Conservation (phyloP, 2,113 vertebrate genomes). For the Corydoras sp. region DNA sequence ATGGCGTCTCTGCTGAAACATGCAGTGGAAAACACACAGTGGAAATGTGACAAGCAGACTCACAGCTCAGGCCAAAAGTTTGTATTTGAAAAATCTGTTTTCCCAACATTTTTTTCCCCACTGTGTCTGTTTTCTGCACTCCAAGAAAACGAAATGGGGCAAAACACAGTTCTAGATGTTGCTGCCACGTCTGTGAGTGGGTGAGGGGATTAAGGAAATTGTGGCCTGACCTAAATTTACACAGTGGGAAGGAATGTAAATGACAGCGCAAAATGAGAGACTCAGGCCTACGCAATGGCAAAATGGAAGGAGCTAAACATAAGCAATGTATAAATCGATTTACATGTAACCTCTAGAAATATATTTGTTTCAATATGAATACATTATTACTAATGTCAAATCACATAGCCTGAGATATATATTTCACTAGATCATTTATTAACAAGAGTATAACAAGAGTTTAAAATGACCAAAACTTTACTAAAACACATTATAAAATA, state of each 20-base stretch:
- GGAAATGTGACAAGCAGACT: constrained; percentile 52
- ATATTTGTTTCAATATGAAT: too few relatives aligned
- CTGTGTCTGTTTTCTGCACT: constrained; percentile 38
- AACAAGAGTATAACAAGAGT: too few relatives aligned
- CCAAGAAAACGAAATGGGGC: constrained; percentile 61
- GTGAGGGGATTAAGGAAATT: constrained; percentile 50
- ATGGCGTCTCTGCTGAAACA: constrained; percentile 59
- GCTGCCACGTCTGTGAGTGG: constrained; percentile 49
- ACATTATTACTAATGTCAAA: too few relatives aligned
- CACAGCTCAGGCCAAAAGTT: constrained; percentile 10
- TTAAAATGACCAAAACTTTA: too few relatives aligned
- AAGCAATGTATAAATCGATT: too few relatives aligned
- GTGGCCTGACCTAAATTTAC: constrained; percentile 74
- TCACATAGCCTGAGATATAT: too few relatives aligned
- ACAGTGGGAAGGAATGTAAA: constrained; percentile 66
- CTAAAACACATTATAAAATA: not conserved
- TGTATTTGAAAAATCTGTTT: constrained; percentile 8
- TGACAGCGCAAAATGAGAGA: constrained; percentile 62
- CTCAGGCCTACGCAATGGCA: constrained; percentile 34
- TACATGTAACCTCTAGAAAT: too few relatives aligned
- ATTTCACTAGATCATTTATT: too few relatives aligned
- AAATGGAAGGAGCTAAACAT: constrained; percentile 10
- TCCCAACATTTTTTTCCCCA: constrained; percentile 16
- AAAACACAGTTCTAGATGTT: constrained; percentile 60
- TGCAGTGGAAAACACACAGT: constrained; percentile 45